These are phyloP conservation scores for Drosophila rhopaloa DNA, from an alignment of 1,140 invertebrate genomes.

Conservation along the genomic window DNA sequence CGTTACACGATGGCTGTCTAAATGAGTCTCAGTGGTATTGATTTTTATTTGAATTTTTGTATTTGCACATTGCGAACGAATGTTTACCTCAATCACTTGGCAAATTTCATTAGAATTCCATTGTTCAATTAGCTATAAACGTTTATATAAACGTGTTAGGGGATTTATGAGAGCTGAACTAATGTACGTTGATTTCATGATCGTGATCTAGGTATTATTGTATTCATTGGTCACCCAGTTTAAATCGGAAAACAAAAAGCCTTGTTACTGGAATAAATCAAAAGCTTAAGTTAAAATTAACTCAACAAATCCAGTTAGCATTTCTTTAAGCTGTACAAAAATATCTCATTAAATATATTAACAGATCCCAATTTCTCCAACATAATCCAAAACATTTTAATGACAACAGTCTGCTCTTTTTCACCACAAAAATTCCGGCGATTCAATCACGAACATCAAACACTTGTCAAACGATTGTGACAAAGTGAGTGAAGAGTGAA, in stretches of 20 bases:
- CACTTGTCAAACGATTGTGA: slow-evolving; percentile 46
- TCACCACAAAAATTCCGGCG: slow-evolving; percentile 15
- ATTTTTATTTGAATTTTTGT: slow-evolving; percentile 42
- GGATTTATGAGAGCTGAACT: slow-evolving; percentile 26
- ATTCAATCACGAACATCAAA: slow-evolving; percentile 39
- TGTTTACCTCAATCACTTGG: slow-evolving; percentile 52
- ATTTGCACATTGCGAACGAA: slow-evolving; percentile 32
- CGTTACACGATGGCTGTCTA: slow-evolving; percentile 24
- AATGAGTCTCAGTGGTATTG: slow-evolving; percentile 45
- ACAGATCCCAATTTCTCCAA: slow-evolving; percentile 8
- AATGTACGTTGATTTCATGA: slow-evolving; percentile 8
- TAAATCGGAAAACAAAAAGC: too few species aligned
- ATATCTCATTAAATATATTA: neutral
- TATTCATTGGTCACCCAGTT: too few species aligned
- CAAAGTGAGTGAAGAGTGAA: slow-evolving; percentile 53
- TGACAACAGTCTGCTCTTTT: slow-evolving; percentile 15
- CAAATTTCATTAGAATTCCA: slow-evolving; percentile 70
- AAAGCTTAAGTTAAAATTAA: too few species aligned
- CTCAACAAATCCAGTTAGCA: too few species aligned
- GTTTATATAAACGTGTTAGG: slow-evolving; percentile 19
- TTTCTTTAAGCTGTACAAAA: too few species aligned
- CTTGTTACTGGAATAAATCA: too few species aligned
- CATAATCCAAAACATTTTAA: slow-evolving; percentile 23
- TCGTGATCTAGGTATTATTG: too few species aligned
- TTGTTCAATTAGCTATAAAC: slow-evolving; percentile 57